Conservation (phyloP, 2,797 vertebrate species). For the Anisognathus igniventris region DNA sequence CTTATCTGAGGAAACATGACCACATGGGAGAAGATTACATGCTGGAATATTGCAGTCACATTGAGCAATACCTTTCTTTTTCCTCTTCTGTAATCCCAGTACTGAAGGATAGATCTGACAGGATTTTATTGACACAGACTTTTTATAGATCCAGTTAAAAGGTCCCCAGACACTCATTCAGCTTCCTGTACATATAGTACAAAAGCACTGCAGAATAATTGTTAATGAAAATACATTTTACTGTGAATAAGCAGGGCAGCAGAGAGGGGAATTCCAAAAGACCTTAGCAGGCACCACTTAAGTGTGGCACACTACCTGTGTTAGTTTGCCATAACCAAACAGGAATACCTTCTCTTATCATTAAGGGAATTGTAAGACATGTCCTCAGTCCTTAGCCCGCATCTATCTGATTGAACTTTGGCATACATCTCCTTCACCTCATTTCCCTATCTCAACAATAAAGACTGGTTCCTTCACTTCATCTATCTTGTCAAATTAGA, state of each 20-base stretch:
- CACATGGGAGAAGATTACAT: slow-evolving; percentile 57
- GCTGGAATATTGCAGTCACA: slow-evolving; percentile 56
- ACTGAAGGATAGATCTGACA: slow-evolving; percentile 56
- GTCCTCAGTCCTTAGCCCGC: background rate
- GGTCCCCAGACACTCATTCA: slow-evolving; percentile 58
- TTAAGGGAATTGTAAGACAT: slow-evolving; percentile 11
- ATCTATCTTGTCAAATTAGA: slow-evolving; percentile 59
- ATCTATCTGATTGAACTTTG: slow-evolving; percentile 38
- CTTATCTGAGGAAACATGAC: slow-evolving; percentile 69
- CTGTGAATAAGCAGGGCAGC: background rate
- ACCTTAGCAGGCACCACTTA: background rate
- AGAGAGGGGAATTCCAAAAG: slow-evolving; percentile 3
- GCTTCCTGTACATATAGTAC: slow-evolving; percentile 40
- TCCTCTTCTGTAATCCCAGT: slow-evolving; percentile 38
- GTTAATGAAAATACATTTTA: slow-evolving; percentile 29
- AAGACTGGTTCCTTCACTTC: slow-evolving; percentile 51
- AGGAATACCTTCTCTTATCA: slow-evolving; percentile 11
- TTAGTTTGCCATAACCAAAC: background rate
- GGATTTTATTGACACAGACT: slow-evolving; percentile 64
- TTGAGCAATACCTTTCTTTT: slow-evolving; percentile 54
- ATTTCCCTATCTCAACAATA: slow-evolving; percentile 47
- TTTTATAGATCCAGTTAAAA: slow-evolving; percentile 67
- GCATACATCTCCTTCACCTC: slow-evolving; percentile 16
- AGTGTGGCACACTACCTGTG: background rate
- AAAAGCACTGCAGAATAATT: slow-evolving; percentile 17